Evolutionary conservation across 1,140 invertebrate genomes (phyloP).

Genomic region (Centruroides vittatus): DNA sequence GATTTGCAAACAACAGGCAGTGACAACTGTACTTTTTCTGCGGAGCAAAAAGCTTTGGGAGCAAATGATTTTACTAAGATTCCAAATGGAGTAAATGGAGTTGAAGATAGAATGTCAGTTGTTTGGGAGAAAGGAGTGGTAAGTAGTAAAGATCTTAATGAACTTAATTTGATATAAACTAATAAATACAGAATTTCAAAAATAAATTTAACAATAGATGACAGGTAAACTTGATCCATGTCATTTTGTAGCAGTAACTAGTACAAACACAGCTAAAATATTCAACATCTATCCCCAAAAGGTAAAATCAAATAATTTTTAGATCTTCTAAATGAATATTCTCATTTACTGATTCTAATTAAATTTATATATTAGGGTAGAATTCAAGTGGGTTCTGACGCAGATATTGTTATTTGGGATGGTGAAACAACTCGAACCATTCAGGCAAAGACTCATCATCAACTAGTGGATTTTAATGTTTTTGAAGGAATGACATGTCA

Average conservation of each 20-base stretch:
- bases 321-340: too few relatives aligned
- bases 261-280: slow-evolving; percentile 90
- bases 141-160: slow-evolving; percentile 16
- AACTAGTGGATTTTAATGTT: slow-evolving; percentile 92
- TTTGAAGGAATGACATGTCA: slow-evolving; percentile 58
- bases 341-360: too few relatives aligned
- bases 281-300: slow-evolving; percentile 97
- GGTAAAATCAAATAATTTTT: slow-evolving; percentile 25
- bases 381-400: slow-evolving; percentile 86
- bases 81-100: slow-evolving; percentile 96
- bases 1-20: slow-evolving; percentile 83
- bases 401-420: slow-evolving; percentile 96
- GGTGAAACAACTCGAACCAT: slow-evolving; percentile 67
- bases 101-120: slow-evolving; percentile 92
- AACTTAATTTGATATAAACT: not conserved
- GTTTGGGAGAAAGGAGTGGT: slow-evolving; percentile 97
- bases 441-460: slow-evolving; percentile 83
- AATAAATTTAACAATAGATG: slow-evolving; percentile 20
- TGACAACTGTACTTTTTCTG: slow-evolving; percentile 92
- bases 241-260: slow-evolving; percentile 94
- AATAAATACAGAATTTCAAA: not conserved
- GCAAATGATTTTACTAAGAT: slow-evolving; percentile 89
- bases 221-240: slow-evolving; percentile 79
- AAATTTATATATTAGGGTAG: slow-evolving; percentile 42
- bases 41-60: slow-evolving; percentile 78